Conservation (phyloP, 2,797 vertebrate species). For the Luscinia megarhynchos region DNA sequence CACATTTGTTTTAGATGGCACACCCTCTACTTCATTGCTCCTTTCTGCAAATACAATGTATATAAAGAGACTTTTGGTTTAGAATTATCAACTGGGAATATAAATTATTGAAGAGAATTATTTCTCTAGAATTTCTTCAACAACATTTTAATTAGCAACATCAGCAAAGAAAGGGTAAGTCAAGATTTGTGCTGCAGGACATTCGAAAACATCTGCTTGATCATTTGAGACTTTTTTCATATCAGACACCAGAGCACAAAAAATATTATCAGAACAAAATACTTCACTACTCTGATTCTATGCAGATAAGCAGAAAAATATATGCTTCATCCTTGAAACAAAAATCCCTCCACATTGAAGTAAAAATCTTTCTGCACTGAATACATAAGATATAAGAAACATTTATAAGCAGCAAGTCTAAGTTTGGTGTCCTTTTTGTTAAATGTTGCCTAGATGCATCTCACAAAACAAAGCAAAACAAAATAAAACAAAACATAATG, state of each 20-base stretch:
- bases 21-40: neutral
- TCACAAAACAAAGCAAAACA: neutral
- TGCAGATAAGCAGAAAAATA: neutral
- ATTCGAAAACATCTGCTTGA: neutral
- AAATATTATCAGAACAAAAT: neutral
- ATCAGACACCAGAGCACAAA: neutral
- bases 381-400: neutral
- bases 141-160: neutral
- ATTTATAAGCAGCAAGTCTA: neutral
- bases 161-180: neutral
- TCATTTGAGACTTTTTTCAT: neutral
- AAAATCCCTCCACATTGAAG: neutral
- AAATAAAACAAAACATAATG: neutral
- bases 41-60: neutral
- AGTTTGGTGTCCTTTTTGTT: neutral
- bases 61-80: neutral
- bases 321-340: neutral
- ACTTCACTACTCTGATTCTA: neutral
- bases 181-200: neutral
- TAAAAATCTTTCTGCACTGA: neutral
- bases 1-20: neutral
- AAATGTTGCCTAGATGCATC: neutral
- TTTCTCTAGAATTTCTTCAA: neutral
- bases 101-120: neutral
- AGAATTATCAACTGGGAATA: neutral